These are phyloP conservation scores for Mus caroli DNA, from an alignment of 2,797 vertebrate species.

Conservation along the genomic window DNA sequence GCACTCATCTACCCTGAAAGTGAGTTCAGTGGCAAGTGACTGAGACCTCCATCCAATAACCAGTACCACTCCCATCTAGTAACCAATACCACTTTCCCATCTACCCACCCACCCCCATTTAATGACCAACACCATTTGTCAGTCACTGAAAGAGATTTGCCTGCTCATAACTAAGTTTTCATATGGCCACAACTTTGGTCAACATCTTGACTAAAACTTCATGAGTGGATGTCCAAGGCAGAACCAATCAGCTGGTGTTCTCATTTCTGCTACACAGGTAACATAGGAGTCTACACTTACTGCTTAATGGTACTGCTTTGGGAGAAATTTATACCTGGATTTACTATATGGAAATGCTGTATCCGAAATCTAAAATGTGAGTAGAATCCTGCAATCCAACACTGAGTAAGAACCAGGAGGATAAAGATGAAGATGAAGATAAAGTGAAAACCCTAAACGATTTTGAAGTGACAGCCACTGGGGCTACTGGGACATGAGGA, in stretches of 20 bases:
- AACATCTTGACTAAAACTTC: not conserved
- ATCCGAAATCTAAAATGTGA: slow-evolving; percentile 1
- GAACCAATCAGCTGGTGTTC: not conserved
- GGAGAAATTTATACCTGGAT: not conserved
- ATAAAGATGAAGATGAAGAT: not conserved
- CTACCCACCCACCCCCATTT: not conserved
- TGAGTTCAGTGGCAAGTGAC: not conserved
- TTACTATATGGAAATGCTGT: not conserved
- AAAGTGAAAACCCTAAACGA: not conserved
- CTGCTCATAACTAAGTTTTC: not conserved
- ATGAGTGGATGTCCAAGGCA: not conserved
- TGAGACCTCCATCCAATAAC: not conserved
- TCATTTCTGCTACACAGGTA: not conserved
- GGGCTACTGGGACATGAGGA: not conserved
- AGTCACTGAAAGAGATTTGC: not conserved
- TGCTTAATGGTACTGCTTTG: not conserved
- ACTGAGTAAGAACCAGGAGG: not conserved
- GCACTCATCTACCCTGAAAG: not conserved
- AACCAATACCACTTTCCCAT: not conserved
- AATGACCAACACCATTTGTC: not conserved
- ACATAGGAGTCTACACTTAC: not conserved
- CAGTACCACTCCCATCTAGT: not conserved
- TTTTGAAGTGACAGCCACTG: not conserved
- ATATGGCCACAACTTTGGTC: not conserved
- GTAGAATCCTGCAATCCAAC: not conserved